These are phyloP conservation scores for Acanthochromis polyacanthus DNA, from an alignment of 2,113 vertebrate species.

Conservation along the genomic window DNA sequence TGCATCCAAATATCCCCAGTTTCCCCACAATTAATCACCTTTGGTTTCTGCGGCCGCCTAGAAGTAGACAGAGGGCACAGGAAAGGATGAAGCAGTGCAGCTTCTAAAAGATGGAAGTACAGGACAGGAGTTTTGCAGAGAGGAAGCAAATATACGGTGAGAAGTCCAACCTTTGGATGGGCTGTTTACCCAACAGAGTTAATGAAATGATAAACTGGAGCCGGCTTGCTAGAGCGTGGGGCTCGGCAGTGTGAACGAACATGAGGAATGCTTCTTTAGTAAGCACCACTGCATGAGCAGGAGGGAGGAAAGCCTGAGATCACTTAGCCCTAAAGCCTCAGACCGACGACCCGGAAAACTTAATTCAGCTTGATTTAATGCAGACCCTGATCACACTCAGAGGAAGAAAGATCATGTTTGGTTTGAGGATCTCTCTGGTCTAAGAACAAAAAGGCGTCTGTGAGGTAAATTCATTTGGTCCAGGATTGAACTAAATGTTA, in stretches of 20 bases:
- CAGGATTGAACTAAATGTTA: constrained; percentile 35
- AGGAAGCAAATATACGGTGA: constrained; percentile 25
- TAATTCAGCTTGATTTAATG: constrained; percentile 70
- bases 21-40: constrained; percentile 45
- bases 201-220: constrained; percentile 73
- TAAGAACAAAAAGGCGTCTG: constrained; percentile 56
- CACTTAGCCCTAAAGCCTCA: constrained; percentile 47
- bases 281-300: constrained; percentile 55
- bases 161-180: constrained; percentile 49
- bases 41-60: constrained; percentile 10
- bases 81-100: not conserved
- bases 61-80: not conserved
- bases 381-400: constrained; percentile 40
- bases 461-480: constrained; percentile 23
- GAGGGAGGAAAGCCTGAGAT: constrained; percentile 51
- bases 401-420: constrained; percentile 17
- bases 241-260: constrained; percentile 70
- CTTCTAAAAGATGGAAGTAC: constrained; percentile 2
- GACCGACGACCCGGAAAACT: constrained; percentile 60
- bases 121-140: not conserved
- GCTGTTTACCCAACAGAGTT: constrained; percentile 71
- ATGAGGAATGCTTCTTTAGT: constrained; percentile 75
- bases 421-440: constrained; percentile 38
- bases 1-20: constrained; percentile 39
- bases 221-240: constrained; percentile 53